phyloP scores from a whole-genome alignment of 2,797 vertebrate species.

The Heterohyrax brucei region DNA sequence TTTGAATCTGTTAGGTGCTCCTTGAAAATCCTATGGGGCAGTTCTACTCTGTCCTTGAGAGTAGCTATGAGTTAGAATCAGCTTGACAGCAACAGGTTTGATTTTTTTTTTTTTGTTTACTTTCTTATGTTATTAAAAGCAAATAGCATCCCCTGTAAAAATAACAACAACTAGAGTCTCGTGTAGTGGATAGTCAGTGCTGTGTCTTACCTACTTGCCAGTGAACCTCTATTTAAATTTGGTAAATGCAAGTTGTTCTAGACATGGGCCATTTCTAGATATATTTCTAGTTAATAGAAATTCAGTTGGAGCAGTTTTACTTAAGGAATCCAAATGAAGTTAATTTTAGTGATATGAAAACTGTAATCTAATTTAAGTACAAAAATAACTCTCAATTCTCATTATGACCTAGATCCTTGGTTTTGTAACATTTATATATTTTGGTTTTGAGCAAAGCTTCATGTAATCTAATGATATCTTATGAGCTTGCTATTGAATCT shows the following conservation, averaged over 20 bases:
- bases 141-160: not conserved
- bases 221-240: conserved; percentile 36
- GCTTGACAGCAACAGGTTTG: no score
- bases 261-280: conserved; percentile 38
- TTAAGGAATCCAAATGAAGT: conserved; percentile 68
- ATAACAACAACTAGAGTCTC: not conserved
- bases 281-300: conserved; percentile 54
- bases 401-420: conserved; percentile 4
- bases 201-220: not conserved
- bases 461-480: conserved; percentile 43
- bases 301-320: conserved; percentile 45
- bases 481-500: conserved; percentile 67
- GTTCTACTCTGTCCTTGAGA: no score
- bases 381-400: conserved; percentile 56
- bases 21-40: no score
- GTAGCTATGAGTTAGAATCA: no score
- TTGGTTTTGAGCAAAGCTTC: conserved; percentile 63
- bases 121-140: conserved; percentile 68
- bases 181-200: not conserved
- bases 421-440: conserved; percentile 65
- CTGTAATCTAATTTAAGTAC: conserved; percentile 60
- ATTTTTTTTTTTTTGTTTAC: no score
- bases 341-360: conserved; percentile 43
- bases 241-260: conserved; percentile 32
- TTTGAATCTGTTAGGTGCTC: no score